Base-by-base conservation (phyloP, 1,140 invertebrate species). In the Aradophagus sp. region DNA sequence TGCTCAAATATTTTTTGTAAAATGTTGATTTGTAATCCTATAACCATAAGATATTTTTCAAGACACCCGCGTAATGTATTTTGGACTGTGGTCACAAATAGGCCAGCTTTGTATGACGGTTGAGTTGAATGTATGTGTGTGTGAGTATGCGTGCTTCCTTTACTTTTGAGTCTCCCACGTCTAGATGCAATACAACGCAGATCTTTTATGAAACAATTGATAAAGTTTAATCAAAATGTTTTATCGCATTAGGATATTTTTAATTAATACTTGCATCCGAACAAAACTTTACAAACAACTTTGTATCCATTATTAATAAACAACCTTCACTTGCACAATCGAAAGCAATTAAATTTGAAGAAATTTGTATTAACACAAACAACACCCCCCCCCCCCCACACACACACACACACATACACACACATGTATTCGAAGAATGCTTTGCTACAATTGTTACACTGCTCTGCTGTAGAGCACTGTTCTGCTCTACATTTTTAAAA, bases 21-120 rank as follows among this genome's bases (percentile, higher is more conserved):
- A 23, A 23, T 8, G 4, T 8, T 23, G 8, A 23, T 23, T 23
- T 23, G 4, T 23, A 23, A 23, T 5, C 4, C 8, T 23, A 5
- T 23, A 8, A 5, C 29, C n/a, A 29, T 14, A 19, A 5, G 10
- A 35, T 16, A 47, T 32, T 42, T 55, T 65, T 66, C 50, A 61
- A 61, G 68, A 29, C 68, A 72, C 17, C 41, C 53, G 59, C 35
- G 68, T 48, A 31, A 34, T 65, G 29, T 73, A 77, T 79, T 63
- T 78, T 83, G 79, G 78, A 84, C 78, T 84, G 81, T 77, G 78
- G 78, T 77, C 80, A 47, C 58, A 74, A 78, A 77, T 72, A 78
- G 78, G 76, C 81, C 80, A 79, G 79, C 77, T 84, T 78, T 77
- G 83, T 84, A 77, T 85, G 80, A 86, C 79, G 82, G 81, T 84